Percentiles rank a stretch among this genome's conserved stretches.
These are phyloP conservation scores for Brachionus plicatilis DNA, from an alignment of 1,140 invertebrate species.

Conservation along the genomic window DNA sequence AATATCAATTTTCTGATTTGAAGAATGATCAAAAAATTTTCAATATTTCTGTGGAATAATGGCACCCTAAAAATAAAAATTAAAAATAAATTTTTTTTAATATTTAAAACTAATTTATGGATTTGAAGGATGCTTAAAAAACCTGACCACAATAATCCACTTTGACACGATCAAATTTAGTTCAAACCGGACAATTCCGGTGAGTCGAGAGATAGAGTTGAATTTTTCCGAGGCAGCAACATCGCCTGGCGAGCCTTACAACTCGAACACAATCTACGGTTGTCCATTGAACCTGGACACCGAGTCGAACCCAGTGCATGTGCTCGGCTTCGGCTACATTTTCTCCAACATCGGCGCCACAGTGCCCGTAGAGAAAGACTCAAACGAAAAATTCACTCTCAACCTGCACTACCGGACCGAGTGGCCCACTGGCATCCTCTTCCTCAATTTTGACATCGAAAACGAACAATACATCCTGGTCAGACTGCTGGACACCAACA, in stretches of 20 bases:
- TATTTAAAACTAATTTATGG: no score
- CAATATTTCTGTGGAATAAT: no score
- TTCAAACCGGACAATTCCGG: not conserved
- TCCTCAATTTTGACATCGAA: constrained; percentile 22
- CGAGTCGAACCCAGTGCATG: not conserved
- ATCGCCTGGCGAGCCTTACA: not conserved
- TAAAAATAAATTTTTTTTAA: no score
- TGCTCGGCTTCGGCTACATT: constrained; percentile 13
- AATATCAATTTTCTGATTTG: no score
- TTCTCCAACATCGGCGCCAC: not conserved
- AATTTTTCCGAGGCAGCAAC: not conserved
- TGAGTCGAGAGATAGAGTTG: not conserved
- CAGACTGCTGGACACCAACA: not conserved
- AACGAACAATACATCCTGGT: constrained; percentile 31
- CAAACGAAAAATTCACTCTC: not conserved
- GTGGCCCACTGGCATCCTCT: not conserved
- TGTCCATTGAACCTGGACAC: constrained; percentile 20
- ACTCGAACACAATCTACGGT: constrained; percentile 35
- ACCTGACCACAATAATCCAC: not conserved
- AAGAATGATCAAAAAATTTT: no score
- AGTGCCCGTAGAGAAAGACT: not conserved
- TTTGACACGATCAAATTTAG: not conserved
- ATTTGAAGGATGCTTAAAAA: constrained; percentile 23
- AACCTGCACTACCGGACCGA: not conserved
- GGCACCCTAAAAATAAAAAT: no score